phyloP scores from a whole-genome alignment of 2,888 invertebrate genomes.

The Pammene aurita region DNA sequence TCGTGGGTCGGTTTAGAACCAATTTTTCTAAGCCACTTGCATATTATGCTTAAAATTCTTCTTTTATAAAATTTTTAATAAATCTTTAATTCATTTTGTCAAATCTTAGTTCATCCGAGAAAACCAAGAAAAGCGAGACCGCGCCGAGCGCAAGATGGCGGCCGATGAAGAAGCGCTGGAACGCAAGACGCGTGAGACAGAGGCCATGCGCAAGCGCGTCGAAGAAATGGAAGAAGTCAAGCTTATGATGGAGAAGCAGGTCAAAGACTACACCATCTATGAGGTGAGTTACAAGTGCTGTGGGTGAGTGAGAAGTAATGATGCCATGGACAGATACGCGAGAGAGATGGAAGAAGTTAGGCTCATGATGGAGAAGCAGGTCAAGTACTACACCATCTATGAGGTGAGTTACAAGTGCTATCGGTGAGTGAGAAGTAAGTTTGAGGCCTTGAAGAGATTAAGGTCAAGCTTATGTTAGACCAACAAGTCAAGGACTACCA shows the following conservation, averaged over 20 bases:
- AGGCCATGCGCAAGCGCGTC: constrained; percentile 75
- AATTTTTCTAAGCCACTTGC: too few relatives aligned
- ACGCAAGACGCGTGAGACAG: constrained; percentile 78
- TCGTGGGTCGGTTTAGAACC: too few relatives aligned
- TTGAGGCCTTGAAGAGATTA: constrained; percentile 66
- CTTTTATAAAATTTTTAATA: too few relatives aligned
- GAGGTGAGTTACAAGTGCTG: constrained; percentile 63
- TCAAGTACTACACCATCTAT: constrained; percentile 83
- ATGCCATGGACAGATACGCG: constrained; percentile 63
- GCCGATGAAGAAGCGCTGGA: constrained; percentile 79
- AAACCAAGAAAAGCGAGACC: constrained; percentile 85
- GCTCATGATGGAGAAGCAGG: constrained; percentile 82
- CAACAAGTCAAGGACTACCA: constrained; percentile 80
- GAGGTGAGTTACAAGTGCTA: constrained; percentile 63
- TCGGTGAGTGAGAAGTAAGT: too few relatives aligned
- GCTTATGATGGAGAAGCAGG: constrained; percentile 82
- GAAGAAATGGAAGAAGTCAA: constrained; percentile 76
- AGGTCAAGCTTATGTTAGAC: constrained; percentile 82
- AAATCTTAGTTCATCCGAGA: constrained; percentile 82
- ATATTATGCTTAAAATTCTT: too few relatives aligned
- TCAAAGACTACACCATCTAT: constrained; percentile 83
- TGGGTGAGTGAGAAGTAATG: constrained; percentile 34
- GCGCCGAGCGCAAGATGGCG: constrained; percentile 83
- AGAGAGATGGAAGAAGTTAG: constrained; percentile 76
- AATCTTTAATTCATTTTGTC: background rate